These are phyloP conservation scores for Microctenopoma stevenorrisi DNA, from an alignment of 2,797 vertebrate genomes.

Conservation along the genomic window DNA sequence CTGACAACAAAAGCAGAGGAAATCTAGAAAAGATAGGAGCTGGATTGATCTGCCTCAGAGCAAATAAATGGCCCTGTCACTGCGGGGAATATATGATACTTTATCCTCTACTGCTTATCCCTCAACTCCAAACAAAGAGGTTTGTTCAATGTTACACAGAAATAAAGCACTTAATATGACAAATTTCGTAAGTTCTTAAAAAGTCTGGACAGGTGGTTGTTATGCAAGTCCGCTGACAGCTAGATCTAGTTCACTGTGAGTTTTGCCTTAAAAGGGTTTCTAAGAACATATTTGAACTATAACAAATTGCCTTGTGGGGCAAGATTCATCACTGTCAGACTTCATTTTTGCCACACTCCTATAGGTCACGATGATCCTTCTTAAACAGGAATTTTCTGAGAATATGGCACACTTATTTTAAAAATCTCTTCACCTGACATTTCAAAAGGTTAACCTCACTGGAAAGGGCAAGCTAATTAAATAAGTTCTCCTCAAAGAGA, in stretches of 20 bases:
- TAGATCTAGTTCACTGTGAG: constrained; percentile 33
- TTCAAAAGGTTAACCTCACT: constrained; percentile 81
- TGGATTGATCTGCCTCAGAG: constrained; percentile 70
- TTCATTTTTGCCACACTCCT: constrained; percentile 55
- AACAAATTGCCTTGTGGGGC: constrained; percentile 67
- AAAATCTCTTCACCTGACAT: constrained; percentile 79
- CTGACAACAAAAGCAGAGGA: constrained; percentile 70
- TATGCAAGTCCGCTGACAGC: constrained; percentile 33
- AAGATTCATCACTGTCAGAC: constrained; percentile 75
- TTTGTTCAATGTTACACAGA: constrained; percentile 36
- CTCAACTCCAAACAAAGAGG: constrained; percentile 33
- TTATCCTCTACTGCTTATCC: constrained; percentile 42
- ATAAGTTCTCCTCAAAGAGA: constrained; percentile 71
- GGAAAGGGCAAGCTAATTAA: constrained; percentile 82
- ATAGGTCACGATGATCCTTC: constrained; percentile 71
- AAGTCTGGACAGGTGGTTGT: constrained; percentile 15
- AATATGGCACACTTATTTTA: constrained; percentile 74
- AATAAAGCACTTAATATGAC: constrained; percentile 34
- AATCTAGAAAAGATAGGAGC: constrained; percentile 64
- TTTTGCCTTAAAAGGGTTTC: constrained; percentile 55
- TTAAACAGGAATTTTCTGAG: constrained; percentile 69
- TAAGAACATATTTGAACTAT: constrained; percentile 52
- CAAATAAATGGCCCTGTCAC: constrained; percentile 71
- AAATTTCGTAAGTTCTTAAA: constrained; percentile 15
- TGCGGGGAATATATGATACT: constrained; percentile 48